Evolutionary conservation across 2,797 vertebrate genomes (phyloP), one percentile per base, ranked within the genome.

Genomic region (Protosalanx chinensis): DNA sequence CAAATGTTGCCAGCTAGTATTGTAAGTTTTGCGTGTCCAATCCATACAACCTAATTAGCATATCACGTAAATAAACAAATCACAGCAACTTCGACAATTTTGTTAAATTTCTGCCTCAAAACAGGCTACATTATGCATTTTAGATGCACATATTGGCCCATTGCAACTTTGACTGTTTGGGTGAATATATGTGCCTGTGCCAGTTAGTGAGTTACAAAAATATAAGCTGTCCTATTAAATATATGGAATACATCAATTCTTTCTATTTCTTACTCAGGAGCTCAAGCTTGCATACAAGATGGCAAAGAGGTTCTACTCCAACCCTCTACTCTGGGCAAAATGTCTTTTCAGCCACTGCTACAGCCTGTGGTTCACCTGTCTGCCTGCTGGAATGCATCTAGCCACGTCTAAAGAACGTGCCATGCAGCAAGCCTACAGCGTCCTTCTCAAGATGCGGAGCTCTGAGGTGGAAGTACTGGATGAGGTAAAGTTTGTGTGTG

Each of bases 321-420:
- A 93, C 85, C 94, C 95, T 3, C 91, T 88, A 0, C 93, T 94
- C 62, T 99, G 98, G 98, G 95, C 96, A 6, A 96, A 95, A 64
- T 98, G 95, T 82, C 93, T 99, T 67, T 95, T 95, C 86, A 97
- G 97, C 75, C 96, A 99, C 73, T 96, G 96, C 89, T 98, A 97
- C 87, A 99, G 96, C 81, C 84, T 98, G 2, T 99, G 98, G 98
- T 99, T 99, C 90, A 97, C 98, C 90, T 98, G 96, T 88, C 93
- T 99, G 82, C 97, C 97, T 4, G 94, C 96, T 5, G 93, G 92
- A 15, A 90, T 96, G 71, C 92, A 93, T 67, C 84, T 95, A 76
- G 93, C 95, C 69, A 95, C 95, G 82, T 94, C 93, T 46, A 99
- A 98, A 81, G 90, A 91, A 65, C 90, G 91, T 30, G 95, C 95